Conservation (phyloP, 2,113 vertebrate genomes). For the zebrafish (Danio rerio) region GRCz12tu NC_133184.1:409501-410000, state of each 20-base stretch:
- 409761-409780: conserved; percentile 68
- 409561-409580: background rate
- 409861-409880: conserved; percentile 71
- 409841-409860: conserved; percentile 62
- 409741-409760: conserved; percentile 80
- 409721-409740: conserved; percentile 71
- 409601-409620: background rate
- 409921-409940: conserved; percentile 71
- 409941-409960: conserved; percentile 60
- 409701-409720: conserved; percentile 60
- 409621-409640: background rate
- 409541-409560: background rate
- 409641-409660: conserved; percentile 69
- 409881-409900: conserved; percentile 74
- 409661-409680: conserved; percentile 58
- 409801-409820: conserved; percentile 67
- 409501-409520: conserved; percentile 71
- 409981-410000: conserved; percentile 71
- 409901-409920: conserved; percentile 71
- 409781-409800: conserved; percentile 75
- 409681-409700: conserved; percentile 52
- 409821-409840: conserved; percentile 73
- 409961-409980: conserved; percentile 74
- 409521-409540: background rate
- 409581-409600: background rate